Percentiles rank a stretch among this genome's conserved stretches.
Conservation (phyloP, 2,113 vertebrate species). For the Bubo scandiacus region DNA sequence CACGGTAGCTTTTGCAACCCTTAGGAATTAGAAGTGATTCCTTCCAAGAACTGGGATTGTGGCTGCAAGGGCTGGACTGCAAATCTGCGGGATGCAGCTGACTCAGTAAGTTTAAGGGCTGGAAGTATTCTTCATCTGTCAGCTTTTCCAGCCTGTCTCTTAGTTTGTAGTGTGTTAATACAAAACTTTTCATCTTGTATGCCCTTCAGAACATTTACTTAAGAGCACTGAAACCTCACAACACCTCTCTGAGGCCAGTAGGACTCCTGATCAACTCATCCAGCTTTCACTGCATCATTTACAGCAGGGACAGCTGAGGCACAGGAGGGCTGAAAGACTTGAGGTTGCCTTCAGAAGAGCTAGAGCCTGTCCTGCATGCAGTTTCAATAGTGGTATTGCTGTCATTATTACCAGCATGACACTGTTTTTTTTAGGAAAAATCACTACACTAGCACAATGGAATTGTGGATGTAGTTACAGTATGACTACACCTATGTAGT, state of each 20-base stretch:
- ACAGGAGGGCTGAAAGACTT: not conserved
- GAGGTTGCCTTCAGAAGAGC: not conserved
- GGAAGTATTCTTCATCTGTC: not conserved
- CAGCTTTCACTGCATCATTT: not conserved
- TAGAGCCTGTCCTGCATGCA: not conserved
- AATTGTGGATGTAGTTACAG: not conserved
- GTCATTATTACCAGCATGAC: not conserved
- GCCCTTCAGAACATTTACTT: not conserved
- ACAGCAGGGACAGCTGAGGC: not conserved
- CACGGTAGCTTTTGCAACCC: not conserved
- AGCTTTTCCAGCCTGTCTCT: not conserved
- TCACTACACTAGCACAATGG: not conserved
- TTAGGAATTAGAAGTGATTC: not conserved
- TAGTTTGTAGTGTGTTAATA: not conserved
- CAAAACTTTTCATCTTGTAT: not conserved
- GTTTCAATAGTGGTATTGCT: not conserved
- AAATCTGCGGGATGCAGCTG: accelerated
- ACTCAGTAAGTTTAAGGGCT: not conserved
- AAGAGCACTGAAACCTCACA: not conserved
- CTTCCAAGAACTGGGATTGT: not conserved
- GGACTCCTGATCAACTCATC: not conserved
- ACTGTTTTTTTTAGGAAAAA: not conserved
- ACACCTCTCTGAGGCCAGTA: not conserved
- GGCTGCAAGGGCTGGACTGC: not conserved
- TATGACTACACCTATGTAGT: not conserved